Evolutionary conservation across 2,888 invertebrate genomes (phyloP), one percentile per base, ranked within the genome.

Genomic region (Mythimna loreyi): DNA sequence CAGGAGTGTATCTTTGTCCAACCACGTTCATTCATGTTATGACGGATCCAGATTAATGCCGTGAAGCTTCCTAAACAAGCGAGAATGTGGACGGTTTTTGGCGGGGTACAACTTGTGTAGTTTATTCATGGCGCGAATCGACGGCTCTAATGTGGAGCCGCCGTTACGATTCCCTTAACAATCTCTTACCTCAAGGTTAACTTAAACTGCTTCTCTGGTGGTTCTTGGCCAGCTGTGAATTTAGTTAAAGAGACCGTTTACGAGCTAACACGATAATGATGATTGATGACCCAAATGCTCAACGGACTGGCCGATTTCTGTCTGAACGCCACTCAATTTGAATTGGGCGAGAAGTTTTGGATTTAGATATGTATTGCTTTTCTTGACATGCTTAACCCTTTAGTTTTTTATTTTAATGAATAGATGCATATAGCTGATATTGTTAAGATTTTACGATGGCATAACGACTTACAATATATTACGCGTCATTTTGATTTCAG

Each of bases 231-330:
- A 76, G 57, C 61, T 57, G 49, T 56, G 49, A 45, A 53, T 66
- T 58, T 65, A 50, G 36, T 36, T 53, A 33, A 33, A n/a, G 43
- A 25, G 60, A 30, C 47, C 56, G 52, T 57, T 67, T 57, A 19
- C 49, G 56, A 47, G 52, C 67, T 64, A 75, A 77, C 72, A 70
- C 55, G 23, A 76, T 75, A 72, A 77, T 76, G 49, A 62, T 72
- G 77, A 77, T 72, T 50, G 66, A 72, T 62, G 65, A 61, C 71
- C 47, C n/a, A 62, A 72, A 67, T 62, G 53, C 53, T 25, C 66
- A 62, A 40, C 61, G 30, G 30, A 50, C 47, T 78, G 59, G 52
- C 62, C 43, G 68, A 69, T 66, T 55, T 57, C 50, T 47, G 45
- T 45, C 77, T 62, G 57, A 53, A 45, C 28, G 57, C 53, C 77